Conservation (phyloP, 2,888 invertebrate species). For the Cabera pusaria region DNA sequence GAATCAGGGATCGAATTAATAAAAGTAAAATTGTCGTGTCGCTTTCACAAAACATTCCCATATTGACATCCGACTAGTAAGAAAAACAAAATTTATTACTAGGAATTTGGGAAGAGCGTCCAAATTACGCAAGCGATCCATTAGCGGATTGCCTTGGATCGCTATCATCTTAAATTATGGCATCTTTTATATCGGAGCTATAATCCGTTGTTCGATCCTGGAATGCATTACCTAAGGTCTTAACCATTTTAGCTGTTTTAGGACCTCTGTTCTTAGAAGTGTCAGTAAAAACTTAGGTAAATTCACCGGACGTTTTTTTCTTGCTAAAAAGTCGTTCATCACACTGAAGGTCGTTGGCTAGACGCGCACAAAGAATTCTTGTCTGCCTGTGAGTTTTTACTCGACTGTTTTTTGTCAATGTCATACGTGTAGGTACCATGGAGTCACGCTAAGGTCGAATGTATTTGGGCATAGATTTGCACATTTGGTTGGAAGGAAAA, state of each 20-base stretch:
- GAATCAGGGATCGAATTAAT: too few species aligned
- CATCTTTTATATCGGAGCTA: slow-evolving; percentile 63
- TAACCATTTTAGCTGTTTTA: slow-evolving; percentile 36
- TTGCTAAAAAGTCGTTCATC: slow-evolving; percentile 76
- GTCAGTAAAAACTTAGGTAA: slow-evolving; percentile 77
- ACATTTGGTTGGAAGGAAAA: slow-evolving; percentile 58
- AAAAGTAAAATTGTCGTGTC: too few species aligned
- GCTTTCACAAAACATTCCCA: too few species aligned
- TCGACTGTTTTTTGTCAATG: slow-evolving; percentile 71
- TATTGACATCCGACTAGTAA: slow-evolving; percentile 34
- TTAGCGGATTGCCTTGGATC: slow-evolving; percentile 50
- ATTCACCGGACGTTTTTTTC: slow-evolving; percentile 77
- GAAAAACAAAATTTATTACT: slow-evolving; percentile 54
- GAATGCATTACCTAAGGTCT: slow-evolving; percentile 67
- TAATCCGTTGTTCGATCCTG: slow-evolving; percentile 48
- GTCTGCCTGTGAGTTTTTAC: slow-evolving; percentile 70
- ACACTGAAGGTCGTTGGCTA: slow-evolving; percentile 72
- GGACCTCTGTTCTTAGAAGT: slow-evolving; percentile 67
- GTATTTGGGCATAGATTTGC: slow-evolving; percentile 61
- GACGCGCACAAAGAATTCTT: slow-evolving; percentile 78
- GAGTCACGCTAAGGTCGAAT: slow-evolving; percentile 75
- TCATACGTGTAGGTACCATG: slow-evolving; percentile 66
- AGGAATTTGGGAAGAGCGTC: slow-evolving; percentile 39
- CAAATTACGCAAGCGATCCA: slow-evolving; percentile 44
- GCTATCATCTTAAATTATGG: slow-evolving; percentile 73